phyloP scores from a whole-genome alignment of 2,113 vertebrate genomes.

The Oncorhynchus nerka region DNA sequence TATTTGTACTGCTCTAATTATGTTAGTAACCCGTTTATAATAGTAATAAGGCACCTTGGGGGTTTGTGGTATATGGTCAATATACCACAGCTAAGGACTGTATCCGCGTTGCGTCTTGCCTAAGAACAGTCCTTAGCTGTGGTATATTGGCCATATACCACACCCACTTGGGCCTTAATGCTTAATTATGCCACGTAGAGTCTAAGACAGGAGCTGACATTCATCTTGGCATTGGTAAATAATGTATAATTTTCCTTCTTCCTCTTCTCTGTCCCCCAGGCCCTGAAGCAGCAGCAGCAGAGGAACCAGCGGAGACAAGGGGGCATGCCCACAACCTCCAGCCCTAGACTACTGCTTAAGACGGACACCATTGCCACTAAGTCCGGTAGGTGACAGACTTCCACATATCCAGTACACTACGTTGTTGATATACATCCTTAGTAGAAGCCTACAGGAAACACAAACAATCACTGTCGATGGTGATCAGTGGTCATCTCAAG shows the following conservation, averaged over 20 bases:
- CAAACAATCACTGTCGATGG: neutral
- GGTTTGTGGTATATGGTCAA: too few relatives aligned
- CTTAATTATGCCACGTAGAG: too few relatives aligned
- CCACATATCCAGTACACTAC: too few relatives aligned
- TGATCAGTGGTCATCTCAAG: neutral
- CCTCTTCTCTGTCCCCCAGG: conserved; percentile 59
- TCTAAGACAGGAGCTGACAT: conserved; percentile 14
- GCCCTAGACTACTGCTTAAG: conserved; percentile 84
- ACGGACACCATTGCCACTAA: conserved; percentile 74
- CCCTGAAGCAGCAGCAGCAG: conserved; percentile 92
- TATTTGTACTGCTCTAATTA: too few relatives aligned
- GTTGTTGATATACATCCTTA: too few relatives aligned
- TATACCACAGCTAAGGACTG: too few relatives aligned
- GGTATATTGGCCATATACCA: too few relatives aligned
- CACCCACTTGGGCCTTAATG: too few relatives aligned
- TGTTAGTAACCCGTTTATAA: too few relatives aligned
- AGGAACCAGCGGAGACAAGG: conserved; percentile 86
- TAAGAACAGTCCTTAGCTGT: too few relatives aligned
- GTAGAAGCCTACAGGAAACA: neutral
- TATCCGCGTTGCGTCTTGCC: too few relatives aligned
- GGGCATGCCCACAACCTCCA: conserved; percentile 77
- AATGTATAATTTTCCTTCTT: neutral
- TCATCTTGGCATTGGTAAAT: conserved; percentile 9
- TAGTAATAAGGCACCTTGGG: too few relatives aligned
- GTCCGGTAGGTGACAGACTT: conserved; percentile 68